Evolutionary conservation across 2,113 vertebrate species (phyloP).

Genomic region (Pollimyrus isidori): DNA sequence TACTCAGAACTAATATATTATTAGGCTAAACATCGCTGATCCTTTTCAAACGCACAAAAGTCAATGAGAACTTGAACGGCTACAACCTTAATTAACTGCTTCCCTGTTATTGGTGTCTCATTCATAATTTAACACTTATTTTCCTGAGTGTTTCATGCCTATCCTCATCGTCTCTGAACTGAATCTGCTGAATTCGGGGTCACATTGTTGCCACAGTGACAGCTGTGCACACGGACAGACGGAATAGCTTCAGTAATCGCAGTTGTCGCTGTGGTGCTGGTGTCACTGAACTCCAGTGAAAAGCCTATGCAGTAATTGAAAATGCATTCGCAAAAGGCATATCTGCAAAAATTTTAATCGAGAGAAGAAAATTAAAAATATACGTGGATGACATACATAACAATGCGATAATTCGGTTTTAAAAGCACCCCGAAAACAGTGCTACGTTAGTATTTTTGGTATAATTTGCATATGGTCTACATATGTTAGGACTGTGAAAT

Average conservation of each 20-base stretch:
- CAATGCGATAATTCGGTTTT: neutral
- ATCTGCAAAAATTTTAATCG: neutral
- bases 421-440: neutral
- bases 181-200: neutral
- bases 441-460: neutral
- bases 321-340: neutral
- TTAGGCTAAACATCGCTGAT: neutral
- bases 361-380: neutral
- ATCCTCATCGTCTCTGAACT: neutral
- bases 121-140: slow-evolving; percentile 3
- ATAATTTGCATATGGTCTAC: neutral
- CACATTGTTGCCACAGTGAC: slow-evolving; percentile 17
- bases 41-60: neutral
- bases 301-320: neutral
- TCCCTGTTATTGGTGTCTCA: neutral
- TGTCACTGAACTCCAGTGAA: neutral
- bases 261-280: neutral
- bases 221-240: slow-evolving; percentile 12
- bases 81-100: neutral
- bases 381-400: neutral
- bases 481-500: neutral
- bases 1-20: neutral
- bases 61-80: neutral
- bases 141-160: neutral
- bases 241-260: neutral